These are phyloP conservation scores for Crenuchus spilurus DNA, from an alignment of 2,797 vertebrate genomes.

Conservation along the genomic window DNA sequence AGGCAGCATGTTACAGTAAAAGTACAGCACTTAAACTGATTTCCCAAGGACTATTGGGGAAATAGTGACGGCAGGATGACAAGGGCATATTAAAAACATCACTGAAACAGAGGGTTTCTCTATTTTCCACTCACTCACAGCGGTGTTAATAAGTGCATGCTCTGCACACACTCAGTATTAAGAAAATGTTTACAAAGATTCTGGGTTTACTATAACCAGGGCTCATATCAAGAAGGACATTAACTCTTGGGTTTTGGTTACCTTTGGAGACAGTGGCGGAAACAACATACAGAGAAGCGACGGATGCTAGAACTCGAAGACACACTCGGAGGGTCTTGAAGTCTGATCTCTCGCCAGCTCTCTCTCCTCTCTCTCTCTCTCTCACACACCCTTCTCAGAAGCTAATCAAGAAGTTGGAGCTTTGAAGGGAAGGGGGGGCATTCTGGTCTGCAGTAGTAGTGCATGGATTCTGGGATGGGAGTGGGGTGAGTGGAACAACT, in stretches of 20 bases:
- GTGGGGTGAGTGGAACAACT: slow-evolving; percentile 67
- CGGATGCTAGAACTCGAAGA: slow-evolving; percentile 83
- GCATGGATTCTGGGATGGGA: slow-evolving; percentile 59
- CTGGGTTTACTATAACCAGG: slow-evolving; percentile 49
- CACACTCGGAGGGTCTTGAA: slow-evolving; percentile 82
- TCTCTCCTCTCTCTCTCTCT: slow-evolving; percentile 54
- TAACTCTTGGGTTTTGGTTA: slow-evolving; percentile 75
- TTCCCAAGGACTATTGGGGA: too few species aligned
- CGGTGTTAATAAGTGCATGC: slow-evolving; percentile 62
- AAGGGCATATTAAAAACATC: neutral
- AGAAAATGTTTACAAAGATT: slow-evolving; percentile 32
- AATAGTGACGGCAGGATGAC: neutral
- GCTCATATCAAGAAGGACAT: slow-evolving; percentile 72
- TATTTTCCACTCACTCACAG: slow-evolving; percentile 41
- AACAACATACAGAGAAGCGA: slow-evolving; percentile 86
- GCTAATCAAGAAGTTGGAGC: slow-evolving; percentile 81
- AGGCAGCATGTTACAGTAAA: too few species aligned
- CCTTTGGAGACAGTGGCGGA: slow-evolving; percentile 84
- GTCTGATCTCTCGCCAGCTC: slow-evolving; percentile 84
- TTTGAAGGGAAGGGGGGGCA: slow-evolving; percentile 75
- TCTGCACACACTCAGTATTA: slow-evolving; percentile 65
- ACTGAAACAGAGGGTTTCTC: neutral
- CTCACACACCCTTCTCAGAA: slow-evolving; percentile 78
- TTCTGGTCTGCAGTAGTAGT: slow-evolving; percentile 67
- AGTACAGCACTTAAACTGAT: too few species aligned